Base-by-base conservation (phyloP, 2,888 invertebrate species). In the Sinohyriopsis cumingii region DNA sequence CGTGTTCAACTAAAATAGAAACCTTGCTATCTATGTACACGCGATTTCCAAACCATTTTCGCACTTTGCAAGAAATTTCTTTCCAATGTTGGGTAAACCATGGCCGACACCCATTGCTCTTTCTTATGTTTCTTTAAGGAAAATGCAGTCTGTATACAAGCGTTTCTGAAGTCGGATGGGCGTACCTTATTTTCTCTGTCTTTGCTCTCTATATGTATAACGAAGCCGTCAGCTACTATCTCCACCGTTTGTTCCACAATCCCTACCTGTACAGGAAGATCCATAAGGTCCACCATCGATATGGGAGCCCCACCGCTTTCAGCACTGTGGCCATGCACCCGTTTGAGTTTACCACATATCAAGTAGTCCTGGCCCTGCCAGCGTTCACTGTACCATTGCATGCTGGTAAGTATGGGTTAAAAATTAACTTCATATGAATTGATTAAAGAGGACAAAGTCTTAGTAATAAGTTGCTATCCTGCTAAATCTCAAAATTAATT, bases 291-390 rank as follows among this genome's bases (percentile, higher is more conserved):
- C 94, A 94, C 84, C 94, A 94, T 90, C 93, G 93, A 79, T 94
- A 94, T 90, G 94, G 94, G 86, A 94, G 94, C 85, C 94, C 94
- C 0, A 94, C 94, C 0, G 45, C 94, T 0, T 94, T 94, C 90
- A 94, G 94, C 1, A 94, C 94, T 2, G 93, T 94, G 0, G 94
- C 94, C 62, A 94, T 94, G 82, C 94, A 94, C 82, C 94, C 94
- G 0, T 87, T 94, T 0, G 94, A 94, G 90, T 93, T 94, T 71
- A 92, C 94, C 67, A 92, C 93, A 83, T 91, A 94, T 20, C 94
- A 94, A 85, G 83, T 92, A 1, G 92, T 92, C 0, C 90, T 93
- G 80, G 91, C 93, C n/a, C 55, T 75, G 6, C 77, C 94, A 0
- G 90, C 94, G 61, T 93, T 94, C 82, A 82, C 91, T 0, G 82